Conservation (phyloP, 2,888 invertebrate genomes). For the Sesamia inferens region DNA sequence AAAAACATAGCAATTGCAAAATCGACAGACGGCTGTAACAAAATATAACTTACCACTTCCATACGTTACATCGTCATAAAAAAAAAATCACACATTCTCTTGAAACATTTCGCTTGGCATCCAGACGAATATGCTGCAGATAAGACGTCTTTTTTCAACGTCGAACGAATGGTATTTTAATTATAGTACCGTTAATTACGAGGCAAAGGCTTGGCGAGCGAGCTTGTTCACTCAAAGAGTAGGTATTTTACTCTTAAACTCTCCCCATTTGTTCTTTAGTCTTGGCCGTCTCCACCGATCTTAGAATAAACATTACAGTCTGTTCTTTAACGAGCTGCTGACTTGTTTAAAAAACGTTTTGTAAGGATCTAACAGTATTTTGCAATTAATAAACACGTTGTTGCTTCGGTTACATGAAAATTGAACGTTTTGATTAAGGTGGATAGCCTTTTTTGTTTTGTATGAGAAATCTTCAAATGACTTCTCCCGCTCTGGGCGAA, state of each 20-base stretch:
- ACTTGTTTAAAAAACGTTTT: not conserved
- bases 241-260: constrained; percentile 55
- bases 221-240: constrained; percentile 51
- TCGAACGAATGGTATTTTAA: constrained; percentile 87
- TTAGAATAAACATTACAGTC: constrained; percentile 36
- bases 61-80: not conserved
- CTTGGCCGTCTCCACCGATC: constrained; percentile 27
- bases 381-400: not conserved
- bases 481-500: too few species aligned
- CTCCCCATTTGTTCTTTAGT: constrained; percentile 51
- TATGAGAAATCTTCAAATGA: too few species aligned
- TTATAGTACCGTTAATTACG: constrained; percentile 86
- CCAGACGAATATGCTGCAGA: constrained; percentile 58
- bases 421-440: not conserved
- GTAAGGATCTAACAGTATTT: not conserved
- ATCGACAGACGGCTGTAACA: not conserved
- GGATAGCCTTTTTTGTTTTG: too few species aligned
- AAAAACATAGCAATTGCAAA: constrained; percentile 6
- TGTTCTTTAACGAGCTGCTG: constrained; percentile 36
- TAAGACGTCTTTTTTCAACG: constrained; percentile 74
- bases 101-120: constrained; percentile 35
- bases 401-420: not conserved
- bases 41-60: constrained; percentile 7
- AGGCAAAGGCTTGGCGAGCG: constrained; percentile 67
- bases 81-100: constrained; percentile 41